phyloP scores from a whole-genome alignment of 2,113 vertebrate species.

The Brachypodius melanocephalos region DNA sequence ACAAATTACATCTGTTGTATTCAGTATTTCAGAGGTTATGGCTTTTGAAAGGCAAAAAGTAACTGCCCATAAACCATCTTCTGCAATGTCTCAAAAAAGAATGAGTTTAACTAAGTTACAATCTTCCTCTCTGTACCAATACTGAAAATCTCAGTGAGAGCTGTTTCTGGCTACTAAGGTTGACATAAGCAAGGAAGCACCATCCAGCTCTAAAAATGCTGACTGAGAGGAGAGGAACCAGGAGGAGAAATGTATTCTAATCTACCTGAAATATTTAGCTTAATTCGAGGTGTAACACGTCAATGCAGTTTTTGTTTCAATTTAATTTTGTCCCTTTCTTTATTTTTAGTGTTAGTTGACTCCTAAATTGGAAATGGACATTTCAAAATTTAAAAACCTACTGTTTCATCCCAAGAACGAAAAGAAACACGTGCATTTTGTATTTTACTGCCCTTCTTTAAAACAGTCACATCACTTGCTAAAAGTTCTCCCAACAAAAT shows the following conservation, averaged over 20 bases:
- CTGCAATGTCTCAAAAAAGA: neutral
- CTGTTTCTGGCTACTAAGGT: neutral
- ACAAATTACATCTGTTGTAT: neutral
- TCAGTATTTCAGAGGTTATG: neutral
- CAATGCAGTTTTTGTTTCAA: neutral
- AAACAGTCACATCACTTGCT: neutral
- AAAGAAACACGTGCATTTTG: neutral
- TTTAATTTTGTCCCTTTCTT: neutral
- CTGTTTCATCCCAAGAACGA: neutral
- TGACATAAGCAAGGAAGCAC: neutral
- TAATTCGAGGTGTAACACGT: neutral
- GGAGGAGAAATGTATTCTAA: neutral
- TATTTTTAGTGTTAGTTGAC: neutral
- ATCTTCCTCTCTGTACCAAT: neutral
- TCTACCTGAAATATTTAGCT: neutral
- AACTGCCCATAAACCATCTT: neutral
- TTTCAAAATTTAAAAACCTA: neutral
- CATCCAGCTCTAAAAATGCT: neutral
- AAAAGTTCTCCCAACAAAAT: neutral
- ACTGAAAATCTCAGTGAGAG: neutral
- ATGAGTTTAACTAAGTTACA: neutral
- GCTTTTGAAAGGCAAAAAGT: neutral
- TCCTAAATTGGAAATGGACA: neutral
- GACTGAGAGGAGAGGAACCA: neutral
- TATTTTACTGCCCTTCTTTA: neutral